Evolutionary conservation across 2,888 invertebrate genomes (phyloP).

Genomic region (Phengaris arion): DNA sequence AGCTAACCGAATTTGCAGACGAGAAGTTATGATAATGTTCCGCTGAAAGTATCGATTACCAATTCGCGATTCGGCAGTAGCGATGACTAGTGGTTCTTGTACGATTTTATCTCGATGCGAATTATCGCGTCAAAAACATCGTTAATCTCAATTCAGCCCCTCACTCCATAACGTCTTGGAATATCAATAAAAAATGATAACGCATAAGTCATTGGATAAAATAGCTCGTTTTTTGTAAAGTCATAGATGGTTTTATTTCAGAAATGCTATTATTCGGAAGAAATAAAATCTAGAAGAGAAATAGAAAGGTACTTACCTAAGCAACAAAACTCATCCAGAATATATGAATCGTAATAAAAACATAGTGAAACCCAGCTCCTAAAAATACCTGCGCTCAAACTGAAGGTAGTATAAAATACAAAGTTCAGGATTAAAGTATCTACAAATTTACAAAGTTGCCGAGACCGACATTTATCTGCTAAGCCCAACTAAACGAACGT

Average conservation of each 20-base stretch:
- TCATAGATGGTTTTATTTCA: not conserved
- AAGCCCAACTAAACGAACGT: not conserved
- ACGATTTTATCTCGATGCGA: constrained; percentile 16
- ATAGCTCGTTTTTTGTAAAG: not conserved
- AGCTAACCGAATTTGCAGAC: not conserved
- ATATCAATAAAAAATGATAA: constrained; percentile 13
- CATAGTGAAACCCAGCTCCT: not conserved
- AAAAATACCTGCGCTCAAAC: not conserved
- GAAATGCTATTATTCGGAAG: not conserved
- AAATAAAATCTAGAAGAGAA: not conserved
- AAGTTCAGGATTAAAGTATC: not conserved
- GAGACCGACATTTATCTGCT: constrained; percentile 10
- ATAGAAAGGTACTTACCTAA: not conserved
- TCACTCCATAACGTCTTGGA: constrained; percentile 9
- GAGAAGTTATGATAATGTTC: not conserved
- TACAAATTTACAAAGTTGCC: constrained; percentile 22
- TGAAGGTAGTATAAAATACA: not conserved
- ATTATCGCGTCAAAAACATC: constrained; percentile 6
- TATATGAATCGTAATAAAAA: not conserved
- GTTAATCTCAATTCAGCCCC: constrained; percentile 24
- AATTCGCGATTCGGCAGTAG: not conserved
- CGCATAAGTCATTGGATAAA: constrained; percentile 4
- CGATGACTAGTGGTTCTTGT: not conserved
- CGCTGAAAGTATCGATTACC: not conserved
- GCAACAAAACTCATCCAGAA: not conserved